Percentiles rank a stretch among this genome's conserved stretches.
phyloP scores from a whole-genome alignment of 2,888 invertebrate species.

The Cryptus viduatorius region DNA sequence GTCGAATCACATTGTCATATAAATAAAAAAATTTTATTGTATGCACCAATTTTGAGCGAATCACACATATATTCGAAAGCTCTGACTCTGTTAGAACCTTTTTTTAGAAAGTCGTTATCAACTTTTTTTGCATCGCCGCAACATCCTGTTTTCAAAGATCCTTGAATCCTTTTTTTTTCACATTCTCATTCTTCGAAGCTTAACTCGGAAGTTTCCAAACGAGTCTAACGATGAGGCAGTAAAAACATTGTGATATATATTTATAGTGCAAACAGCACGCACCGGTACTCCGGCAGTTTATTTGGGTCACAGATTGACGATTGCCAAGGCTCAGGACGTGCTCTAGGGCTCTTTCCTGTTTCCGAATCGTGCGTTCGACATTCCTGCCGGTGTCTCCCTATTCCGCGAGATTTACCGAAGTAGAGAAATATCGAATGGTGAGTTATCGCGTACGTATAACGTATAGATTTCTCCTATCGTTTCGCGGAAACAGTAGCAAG shows the following conservation, averaged over 20 bases:
- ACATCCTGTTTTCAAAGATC: too few species aligned
- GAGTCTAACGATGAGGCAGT: not conserved
- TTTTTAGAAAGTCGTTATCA: too few species aligned
- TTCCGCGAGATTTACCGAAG: conserved; percentile 22
- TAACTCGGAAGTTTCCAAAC: not conserved
- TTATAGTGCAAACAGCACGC: conserved; percentile 1
- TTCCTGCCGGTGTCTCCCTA: conserved; percentile 32
- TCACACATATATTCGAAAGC: too few species aligned
- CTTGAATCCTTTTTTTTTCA: too few species aligned
- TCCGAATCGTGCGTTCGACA: conserved; percentile 44
- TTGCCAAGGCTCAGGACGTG: conserved; percentile 28
- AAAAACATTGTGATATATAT: conserved; percentile 3
- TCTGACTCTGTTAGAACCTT: too few species aligned
- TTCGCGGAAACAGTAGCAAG: conserved; percentile 25
- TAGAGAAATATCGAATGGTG: conserved; percentile 58
- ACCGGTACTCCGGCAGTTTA: conserved; percentile 59
- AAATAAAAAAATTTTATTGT: not conserved
- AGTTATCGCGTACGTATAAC: conserved; percentile 48
- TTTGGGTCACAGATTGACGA: conserved; percentile 70
- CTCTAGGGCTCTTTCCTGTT: conserved; percentile 39
- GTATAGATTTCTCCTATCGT: conserved; percentile 38
- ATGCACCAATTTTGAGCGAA: not conserved
- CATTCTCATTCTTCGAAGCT: not conserved
- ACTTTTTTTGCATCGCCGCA: too few species aligned
- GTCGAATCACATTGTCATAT: conserved; percentile 13